Evolutionary conservation across 1,140 invertebrate genomes (phyloP).

Genomic region (Drosophila pandora): DNA sequence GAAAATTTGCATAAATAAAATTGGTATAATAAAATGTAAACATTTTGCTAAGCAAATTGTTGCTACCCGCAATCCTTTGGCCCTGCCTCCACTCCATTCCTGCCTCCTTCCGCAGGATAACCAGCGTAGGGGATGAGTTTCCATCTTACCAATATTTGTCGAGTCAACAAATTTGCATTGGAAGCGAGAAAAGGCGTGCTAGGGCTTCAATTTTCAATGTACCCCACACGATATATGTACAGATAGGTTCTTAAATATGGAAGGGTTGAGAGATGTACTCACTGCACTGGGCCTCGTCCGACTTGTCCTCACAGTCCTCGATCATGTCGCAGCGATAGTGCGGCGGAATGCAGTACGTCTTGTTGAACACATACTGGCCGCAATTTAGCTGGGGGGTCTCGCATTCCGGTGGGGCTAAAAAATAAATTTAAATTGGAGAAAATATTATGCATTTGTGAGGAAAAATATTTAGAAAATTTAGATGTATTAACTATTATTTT

Average conservation of each 20-base stretch:
- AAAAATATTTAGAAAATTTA: neutral
- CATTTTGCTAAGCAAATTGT: conserved; percentile 79
- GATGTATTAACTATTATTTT: too few species aligned
- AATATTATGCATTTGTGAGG: neutral
- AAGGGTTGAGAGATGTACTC: conserved; percentile 85
- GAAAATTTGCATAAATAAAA: conserved; percentile 78
- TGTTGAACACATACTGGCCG: conserved; percentile 96
- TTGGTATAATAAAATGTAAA: conserved; percentile 81
- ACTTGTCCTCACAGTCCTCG: conserved; percentile 96
- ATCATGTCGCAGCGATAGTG: conserved; percentile 96
- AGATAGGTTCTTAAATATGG: neutral
- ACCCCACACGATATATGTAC: neutral
- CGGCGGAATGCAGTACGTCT: conserved; percentile 95
- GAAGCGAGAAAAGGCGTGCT: conserved; percentile 31
- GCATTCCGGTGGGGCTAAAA: conserved; percentile 93
- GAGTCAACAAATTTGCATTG: conserved; percentile 73
- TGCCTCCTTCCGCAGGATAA: neutral
- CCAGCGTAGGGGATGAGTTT: neutral
- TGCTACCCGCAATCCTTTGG: conserved; percentile 25
- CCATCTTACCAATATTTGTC: conserved; percentile 62
- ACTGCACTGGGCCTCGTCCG: conserved; percentile 97
- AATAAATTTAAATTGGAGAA: neutral
- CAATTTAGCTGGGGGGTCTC: conserved; percentile 93
- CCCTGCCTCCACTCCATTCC: neutral
- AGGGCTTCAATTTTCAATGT: conserved; percentile 7